phyloP scores from a whole-genome alignment of 2,888 invertebrate species.

The Drosophila tanythrix region DNA sequence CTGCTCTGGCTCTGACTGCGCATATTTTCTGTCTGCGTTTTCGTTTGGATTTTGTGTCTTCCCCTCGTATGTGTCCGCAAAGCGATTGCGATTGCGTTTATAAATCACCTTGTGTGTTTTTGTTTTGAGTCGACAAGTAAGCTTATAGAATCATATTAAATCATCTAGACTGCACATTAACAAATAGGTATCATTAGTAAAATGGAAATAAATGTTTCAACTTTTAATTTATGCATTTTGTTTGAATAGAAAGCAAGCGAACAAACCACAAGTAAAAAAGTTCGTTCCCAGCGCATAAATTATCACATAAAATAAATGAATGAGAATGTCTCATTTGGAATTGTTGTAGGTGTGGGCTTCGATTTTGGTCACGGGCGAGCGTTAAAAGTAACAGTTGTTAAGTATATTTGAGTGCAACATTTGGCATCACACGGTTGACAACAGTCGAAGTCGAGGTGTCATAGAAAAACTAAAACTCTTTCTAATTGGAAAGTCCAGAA shows the following conservation, averaged over 20 bases:
- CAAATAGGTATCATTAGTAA: slow-evolving; percentile 29
- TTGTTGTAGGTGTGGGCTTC: slow-evolving; percentile 16
- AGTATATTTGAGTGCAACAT: slow-evolving; percentile 31
- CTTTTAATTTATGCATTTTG: slow-evolving; percentile 31
- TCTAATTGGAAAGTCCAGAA: slow-evolving; percentile 42
- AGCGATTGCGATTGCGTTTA: slow-evolving; percentile 13
- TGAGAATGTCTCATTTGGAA: slow-evolving; percentile 42
- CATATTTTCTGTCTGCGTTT: slow-evolving; percentile 44
- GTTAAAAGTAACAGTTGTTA: slow-evolving; percentile 37
- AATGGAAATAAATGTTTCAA: slow-evolving; percentile 8
- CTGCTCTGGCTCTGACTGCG: slow-evolving; percentile 34
- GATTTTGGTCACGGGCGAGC: slow-evolving; percentile 10
- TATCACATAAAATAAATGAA: slow-evolving; percentile 27
- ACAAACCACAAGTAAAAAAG: not conserved
- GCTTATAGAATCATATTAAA: slow-evolving; percentile 53
- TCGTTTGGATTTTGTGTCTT: slow-evolving; percentile 29
- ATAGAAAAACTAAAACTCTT: slow-evolving; percentile 8
- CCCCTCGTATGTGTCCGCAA: slow-evolving; percentile 23
- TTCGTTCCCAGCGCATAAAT: slow-evolving; percentile 36
- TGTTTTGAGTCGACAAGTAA: not conserved
- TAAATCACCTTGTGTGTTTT: slow-evolving; percentile 27
- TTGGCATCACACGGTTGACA: slow-evolving; percentile 22
- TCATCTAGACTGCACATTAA: slow-evolving; percentile 26
- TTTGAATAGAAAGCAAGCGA: slow-evolving; percentile 53
- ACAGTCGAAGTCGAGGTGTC: not conserved